These are phyloP conservation scores for Amphiprion clarkii DNA, from an alignment of 2,797 vertebrate genomes.

Conservation along the genomic window DNA sequence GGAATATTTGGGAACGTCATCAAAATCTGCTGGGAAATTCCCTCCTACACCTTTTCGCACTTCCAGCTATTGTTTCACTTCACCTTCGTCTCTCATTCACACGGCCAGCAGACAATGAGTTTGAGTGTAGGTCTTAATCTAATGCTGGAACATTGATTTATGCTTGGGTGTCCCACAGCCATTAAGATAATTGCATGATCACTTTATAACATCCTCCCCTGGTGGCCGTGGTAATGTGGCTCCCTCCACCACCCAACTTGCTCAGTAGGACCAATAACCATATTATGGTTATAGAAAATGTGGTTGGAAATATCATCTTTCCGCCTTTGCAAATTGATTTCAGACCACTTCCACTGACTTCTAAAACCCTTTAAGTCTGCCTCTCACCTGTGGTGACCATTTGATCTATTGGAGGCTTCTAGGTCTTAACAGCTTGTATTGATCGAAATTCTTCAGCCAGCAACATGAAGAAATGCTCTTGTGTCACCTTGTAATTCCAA, in stretches of 20 bases:
- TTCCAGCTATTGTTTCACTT: conserved; percentile 56
- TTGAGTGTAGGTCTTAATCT: conserved; percentile 75
- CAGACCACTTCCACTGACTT: conserved; percentile 76
- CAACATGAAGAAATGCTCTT: conserved; percentile 57
- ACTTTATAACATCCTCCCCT: conserved; percentile 84
- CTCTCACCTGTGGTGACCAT: conserved; percentile 73
- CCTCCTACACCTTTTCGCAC: conserved; percentile 27
- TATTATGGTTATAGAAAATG: conserved; percentile 77
- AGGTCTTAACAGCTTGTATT: conserved; percentile 78
- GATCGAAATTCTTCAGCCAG: conserved; percentile 68
- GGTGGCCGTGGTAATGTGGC: conserved; percentile 76
- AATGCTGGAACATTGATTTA: conserved; percentile 85
- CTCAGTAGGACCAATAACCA: conserved; percentile 75
- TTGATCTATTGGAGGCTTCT: conserved; percentile 77
- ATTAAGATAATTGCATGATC: conserved; percentile 89
- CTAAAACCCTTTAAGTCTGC: conserved; percentile 77
- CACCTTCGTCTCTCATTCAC: conserved; percentile 46
- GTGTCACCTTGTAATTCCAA: conserved; percentile 78
- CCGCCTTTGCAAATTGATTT: conserved; percentile 82
- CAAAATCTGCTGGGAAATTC: conserved; percentile 61
- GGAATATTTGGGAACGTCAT: conserved; percentile 35
- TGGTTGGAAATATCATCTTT: conserved; percentile 80
- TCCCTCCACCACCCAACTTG: conserved; percentile 45
- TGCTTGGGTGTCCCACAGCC: conserved; percentile 82
- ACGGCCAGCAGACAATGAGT: conserved; percentile 54